These are phyloP conservation scores for Phyllostomus hastatus DNA, from an alignment of 2,113 vertebrate genomes.

Conservation along the genomic window DNA sequence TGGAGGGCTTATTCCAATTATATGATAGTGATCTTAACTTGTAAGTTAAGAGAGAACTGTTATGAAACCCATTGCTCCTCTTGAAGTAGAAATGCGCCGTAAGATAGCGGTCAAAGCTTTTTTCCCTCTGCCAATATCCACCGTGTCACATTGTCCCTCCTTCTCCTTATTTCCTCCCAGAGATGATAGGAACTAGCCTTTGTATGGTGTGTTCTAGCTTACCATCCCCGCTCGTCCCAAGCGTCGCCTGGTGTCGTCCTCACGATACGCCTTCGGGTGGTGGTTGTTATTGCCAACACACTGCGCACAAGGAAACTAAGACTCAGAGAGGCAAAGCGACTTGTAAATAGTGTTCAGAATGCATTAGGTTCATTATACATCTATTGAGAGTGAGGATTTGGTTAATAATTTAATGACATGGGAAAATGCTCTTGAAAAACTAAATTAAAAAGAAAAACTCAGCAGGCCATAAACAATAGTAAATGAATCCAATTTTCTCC, in stretches of 20 bases:
- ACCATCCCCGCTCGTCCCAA: too few species aligned
- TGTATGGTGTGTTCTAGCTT: neutral
- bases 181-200: neutral
- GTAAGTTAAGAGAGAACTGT: neutral
- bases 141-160: neutral
- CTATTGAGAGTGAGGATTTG: neutral
- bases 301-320: neutral
- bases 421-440: neutral
- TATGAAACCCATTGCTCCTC: neutral
- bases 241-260: neutral
- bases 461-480: neutral
- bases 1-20: neutral
- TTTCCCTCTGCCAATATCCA: neutral
- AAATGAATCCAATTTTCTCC: slow-evolving; percentile 5
- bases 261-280: neutral
- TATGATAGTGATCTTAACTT: neutral
- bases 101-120: neutral
- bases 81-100: neutral
- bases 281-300: neutral
- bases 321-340: neutral
- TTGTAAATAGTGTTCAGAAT: slow-evolving; percentile 12
- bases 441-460: neutral
- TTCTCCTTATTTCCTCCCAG: neutral
- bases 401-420: neutral
- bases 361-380: neutral